Evolutionary conservation across 2,888 invertebrate species (phyloP), one percentile per base, ranked within the genome.

Genomic region (Aphodius granarius): DNA sequence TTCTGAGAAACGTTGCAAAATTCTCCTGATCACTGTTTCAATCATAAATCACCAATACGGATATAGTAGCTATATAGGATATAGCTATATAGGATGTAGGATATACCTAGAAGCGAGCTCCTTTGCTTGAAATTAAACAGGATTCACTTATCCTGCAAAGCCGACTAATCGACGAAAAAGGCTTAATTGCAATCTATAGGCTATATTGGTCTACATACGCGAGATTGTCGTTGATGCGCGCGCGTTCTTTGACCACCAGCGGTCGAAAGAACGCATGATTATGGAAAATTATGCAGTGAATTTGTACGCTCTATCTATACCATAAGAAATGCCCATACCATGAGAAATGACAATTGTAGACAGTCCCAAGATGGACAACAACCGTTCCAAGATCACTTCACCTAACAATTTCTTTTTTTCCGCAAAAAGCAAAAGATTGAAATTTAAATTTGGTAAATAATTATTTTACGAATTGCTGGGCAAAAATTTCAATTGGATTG

Each of bases 141-240:
- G 43, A 43, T 43, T 43, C 43, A 13, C 43, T 43, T 9, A 9
- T 0, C 9, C 43, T 43, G 43, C 43, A 3, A 13, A 9, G 43
- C 43, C 2, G 43, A 43, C 43, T 43, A 43, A 66, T 20, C 20
- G 68, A 68, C 68, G 21, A 68, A 68, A 13, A 68, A 21, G 68
- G 68, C 22, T 68, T 68, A 68, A 68, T 68, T 68, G 21, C 68
- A 19, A 68, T 68, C 68, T 43, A n/a, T n/a, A 9, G 43, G 43
- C 68, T 68, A 68, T 68, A 68, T 68, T 68, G 68, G 68, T 68
- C 68, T 68, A 68, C 68, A 68, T 68, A 20, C 68, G 68, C 68
- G 68, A 21, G 68, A 68, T 68, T 20, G 68, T 68, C 68, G 68
- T 20, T 20, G 68, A n/a, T 15, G 20, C 68, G 68, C n/a, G 21